Base-by-base conservation (phyloP, 2,113 vertebrate species). In the Trematocara zebra region DNA sequence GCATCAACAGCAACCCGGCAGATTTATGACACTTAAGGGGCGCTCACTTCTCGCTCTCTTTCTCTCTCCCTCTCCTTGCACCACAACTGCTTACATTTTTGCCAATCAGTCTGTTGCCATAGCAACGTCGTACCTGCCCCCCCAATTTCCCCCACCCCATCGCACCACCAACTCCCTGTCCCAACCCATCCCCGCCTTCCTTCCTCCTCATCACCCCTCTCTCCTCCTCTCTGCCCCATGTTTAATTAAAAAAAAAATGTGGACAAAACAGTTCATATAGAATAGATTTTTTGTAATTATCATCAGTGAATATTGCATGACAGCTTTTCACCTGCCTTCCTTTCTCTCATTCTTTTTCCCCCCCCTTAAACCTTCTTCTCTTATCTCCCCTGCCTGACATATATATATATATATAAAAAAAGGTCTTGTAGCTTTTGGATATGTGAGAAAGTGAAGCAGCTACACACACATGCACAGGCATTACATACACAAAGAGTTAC, bases 51-150 rank as follows among this genome's bases (percentile, higher is more conserved):
- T 88, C 86, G 97, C 97, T 37, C 59, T 61, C 57, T 2, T 11
- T 35, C 57, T 3, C 57, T 35, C 61, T 20, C 85, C 61, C 78
- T 97, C 96, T 98, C 97, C 97, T 97, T 97, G 97, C 96, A 97
- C 97, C 96, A 97, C 97, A 97, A 97, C 97, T 97, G 98, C 98
- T 98, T 98, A 98, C 97, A 97, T 98, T 98, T 98, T 98, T 98
- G 97, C 98, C 98, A 99, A 99, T 99, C 97, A 99, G 98, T 97
- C 97, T 97, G 98, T 99, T 99, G 97, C 98, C 96, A 97, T 98
- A 97, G 97, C 95, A 96, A 98, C 97, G 69, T 95, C 91, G 92
- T 95, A 96, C 95, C 96, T 96, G 94, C 94, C 95, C 88, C 86
- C 88, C 86, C 92, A 35, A 17, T 35, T 18, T 44, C 49, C 44